Conservation (phyloP, 2,888 invertebrate genomes). For the Resseliella maxima region DNA sequence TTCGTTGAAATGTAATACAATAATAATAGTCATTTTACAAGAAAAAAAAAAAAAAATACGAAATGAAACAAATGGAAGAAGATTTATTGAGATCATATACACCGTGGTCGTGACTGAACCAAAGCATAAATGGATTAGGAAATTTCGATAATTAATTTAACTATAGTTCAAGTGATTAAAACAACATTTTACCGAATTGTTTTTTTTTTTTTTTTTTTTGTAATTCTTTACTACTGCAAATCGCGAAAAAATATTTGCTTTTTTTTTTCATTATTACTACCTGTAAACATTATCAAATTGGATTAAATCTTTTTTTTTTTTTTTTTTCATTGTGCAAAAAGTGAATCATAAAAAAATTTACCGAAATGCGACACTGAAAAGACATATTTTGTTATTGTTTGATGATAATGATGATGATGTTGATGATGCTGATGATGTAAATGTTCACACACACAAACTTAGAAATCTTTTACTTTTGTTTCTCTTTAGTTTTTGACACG, state of each 20-base stretch:
- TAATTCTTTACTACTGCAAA: background rate
- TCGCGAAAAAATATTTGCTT: background rate
- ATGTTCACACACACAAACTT: background rate
- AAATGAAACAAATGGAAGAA: conserved; percentile 36
- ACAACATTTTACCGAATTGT: background rate
- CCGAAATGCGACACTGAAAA: conserved; percentile 37
- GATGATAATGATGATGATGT: too few species aligned
- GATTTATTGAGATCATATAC: conserved; percentile 11
- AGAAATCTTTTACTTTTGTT: background rate
- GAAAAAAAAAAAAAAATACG: background rate
- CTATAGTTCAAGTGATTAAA: background rate
- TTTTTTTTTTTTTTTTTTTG: background rate
- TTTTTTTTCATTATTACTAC: background rate
- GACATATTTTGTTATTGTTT: background rate
- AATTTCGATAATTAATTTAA: too few species aligned
- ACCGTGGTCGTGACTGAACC: background rate
- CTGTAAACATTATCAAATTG: background rate
- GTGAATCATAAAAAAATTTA: background rate
- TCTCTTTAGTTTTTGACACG: background rate
- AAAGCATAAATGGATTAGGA: conserved; percentile 12
- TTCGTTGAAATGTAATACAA: background rate
- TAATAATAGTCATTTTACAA: background rate
- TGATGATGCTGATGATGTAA: too few species aligned
- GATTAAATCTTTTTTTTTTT: background rate
- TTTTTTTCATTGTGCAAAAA: conserved; percentile 3